Evolutionary conservation across 2,797 vertebrate genomes (phyloP), one percentile per base, ranked within the genome.

Genomic region (Babyrousa celebensis): DNA sequence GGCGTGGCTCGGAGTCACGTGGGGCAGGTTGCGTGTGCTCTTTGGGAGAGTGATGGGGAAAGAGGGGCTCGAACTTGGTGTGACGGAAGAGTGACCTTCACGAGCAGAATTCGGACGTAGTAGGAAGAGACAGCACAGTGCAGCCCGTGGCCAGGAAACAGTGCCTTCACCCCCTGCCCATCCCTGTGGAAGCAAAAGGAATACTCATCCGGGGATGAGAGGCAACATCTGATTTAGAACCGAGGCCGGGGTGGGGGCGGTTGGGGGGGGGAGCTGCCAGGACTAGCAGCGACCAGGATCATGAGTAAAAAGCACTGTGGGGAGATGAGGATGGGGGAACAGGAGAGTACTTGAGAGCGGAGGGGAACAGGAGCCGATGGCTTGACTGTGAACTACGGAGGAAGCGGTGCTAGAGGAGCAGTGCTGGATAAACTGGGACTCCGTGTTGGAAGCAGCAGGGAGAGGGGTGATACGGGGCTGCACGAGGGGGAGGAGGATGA

Each of bases 111-210:
- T 56, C 6, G 9, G 32, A 4, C n/a, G 48, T 9, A 2, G 11
- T 12, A 0, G 43, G 75, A 62, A 48, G 56, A 18, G 60, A 58
- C 68, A 32, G 12, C 27, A 4, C 32, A 6, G 25, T 0, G 10
- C 9, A 0, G 0, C 72, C 43, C 1, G 29, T 18, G 0, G 7
- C 11, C 14, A 4, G 1, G 54, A 72, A 27, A 58, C 16, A 3
- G 20, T 0, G 14, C 20, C 29, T 60, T 32, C 54, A 3, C 12
- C 10, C 23, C 17, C 29, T 48, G 48, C 43, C 48, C n/a, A 0
- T 68, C 11, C 36, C 36, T 36, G 0, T 1, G 23, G 77, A 80
- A 40, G 43, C 68, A 32, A n/a, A 12, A 48, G 36, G 27, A 36
- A 6, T 6, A 3, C 15, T 58, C 48, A 14, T 15, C 20, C 14